Evolutionary conservation across 2,113 vertebrate genomes (phyloP).

Genomic region (Laticauda colubrina): DNA sequence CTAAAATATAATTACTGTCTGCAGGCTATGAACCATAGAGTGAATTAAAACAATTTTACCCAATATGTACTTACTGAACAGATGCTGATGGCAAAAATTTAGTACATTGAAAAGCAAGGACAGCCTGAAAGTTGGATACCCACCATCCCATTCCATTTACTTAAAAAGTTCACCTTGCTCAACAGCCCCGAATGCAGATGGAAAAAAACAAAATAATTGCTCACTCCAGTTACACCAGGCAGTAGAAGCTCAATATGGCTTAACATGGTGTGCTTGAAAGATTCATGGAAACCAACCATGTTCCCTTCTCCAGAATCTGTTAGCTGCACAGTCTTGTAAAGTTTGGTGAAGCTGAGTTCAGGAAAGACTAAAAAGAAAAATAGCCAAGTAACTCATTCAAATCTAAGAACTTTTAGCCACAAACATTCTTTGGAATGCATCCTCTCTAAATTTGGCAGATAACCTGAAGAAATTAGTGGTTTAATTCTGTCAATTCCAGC

Average conservation of each 20-base stretch:
- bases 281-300: background rate
- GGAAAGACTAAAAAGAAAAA: background rate
- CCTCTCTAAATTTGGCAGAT: background rate
- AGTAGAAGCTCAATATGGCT: background rate
- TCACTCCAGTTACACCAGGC: background rate
- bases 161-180: background rate
- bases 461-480: background rate
- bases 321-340: background rate
- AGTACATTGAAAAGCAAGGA: background rate
- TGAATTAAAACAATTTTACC: background rate
- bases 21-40: background rate
- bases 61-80: background rate
- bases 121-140: background rate
- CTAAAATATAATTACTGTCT: background rate
- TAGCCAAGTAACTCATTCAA: background rate
- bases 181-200: background rate
- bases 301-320: background rate
- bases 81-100: background rate
- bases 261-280: background rate
- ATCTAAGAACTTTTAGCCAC: background rate
- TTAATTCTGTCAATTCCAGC: background rate
- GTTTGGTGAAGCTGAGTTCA: background rate
- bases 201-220: background rate
- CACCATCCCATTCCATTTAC: background rate
- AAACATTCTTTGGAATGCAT: background rate